phyloP scores from a whole-genome alignment of 2,113 vertebrate species.

The Oxyruncus cristatus region DNA sequence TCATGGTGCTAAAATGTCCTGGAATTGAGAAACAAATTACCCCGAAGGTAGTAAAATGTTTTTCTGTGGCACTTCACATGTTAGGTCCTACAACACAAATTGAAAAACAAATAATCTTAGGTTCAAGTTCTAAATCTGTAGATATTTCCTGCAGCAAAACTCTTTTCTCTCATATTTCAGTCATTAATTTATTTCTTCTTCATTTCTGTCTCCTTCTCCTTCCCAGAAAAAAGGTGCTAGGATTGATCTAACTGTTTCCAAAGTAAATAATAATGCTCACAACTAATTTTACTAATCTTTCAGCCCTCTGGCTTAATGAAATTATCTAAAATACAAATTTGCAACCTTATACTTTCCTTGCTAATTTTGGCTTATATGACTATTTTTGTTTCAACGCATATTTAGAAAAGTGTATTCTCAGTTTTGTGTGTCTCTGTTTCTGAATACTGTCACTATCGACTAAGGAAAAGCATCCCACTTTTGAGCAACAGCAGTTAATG shows the following conservation, averaged over 20 bases:
- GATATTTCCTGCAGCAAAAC: not conserved
- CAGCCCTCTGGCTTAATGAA: not conserved
- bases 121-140: not conserved
- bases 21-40: slow-evolving; percentile 30
- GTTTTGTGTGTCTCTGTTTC: not conserved
- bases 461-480: not conserved
- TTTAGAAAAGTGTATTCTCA: not conserved
- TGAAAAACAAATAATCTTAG: not conserved
- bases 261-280: not conserved
- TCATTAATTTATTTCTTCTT: not conserved
- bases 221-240: not conserved
- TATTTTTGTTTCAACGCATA: not conserved
- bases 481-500: not conserved
- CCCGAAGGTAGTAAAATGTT: not conserved
- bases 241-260: not conserved
- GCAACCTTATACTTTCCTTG: not conserved
- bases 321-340: not conserved
- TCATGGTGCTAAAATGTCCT: not conserved
- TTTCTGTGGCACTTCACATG: not conserved
- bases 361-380: not conserved
- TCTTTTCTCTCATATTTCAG: not conserved
- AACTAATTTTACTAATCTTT: not conserved
- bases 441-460: no score
- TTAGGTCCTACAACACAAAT: not conserved
- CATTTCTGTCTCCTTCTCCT: not conserved